Evolutionary conservation across 1,140 invertebrate genomes (phyloP), one percentile per base, ranked within the genome.

Genomic region (Stegodyphus mimosarum): DNA sequence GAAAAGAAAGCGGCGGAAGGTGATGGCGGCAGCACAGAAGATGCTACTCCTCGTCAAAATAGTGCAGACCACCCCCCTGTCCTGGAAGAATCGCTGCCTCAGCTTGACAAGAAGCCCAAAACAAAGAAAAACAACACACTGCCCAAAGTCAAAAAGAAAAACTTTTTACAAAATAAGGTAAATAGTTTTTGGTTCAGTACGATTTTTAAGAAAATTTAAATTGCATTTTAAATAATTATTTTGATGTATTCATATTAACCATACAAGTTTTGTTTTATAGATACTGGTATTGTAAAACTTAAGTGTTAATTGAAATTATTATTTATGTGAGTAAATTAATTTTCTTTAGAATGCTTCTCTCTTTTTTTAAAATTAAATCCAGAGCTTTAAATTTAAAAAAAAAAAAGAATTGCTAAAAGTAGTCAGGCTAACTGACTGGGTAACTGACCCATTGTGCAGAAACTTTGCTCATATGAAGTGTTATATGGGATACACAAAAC

Each of bases 61-160:
- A 83, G 6, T 51, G 50, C 49, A 7, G 81, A 84, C 52, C 60
- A 84, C 49, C 81, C 81, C 0, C 81, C 81, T 55, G 81, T 84
- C 5, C 64, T 84, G 63, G 81, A 84, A 70, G 81, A 84, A 17
- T 76, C 81, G 10, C 4, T 74, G 17, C 81, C 81, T 11, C 60
- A 75, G 15, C 55, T 76, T 11, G 72, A 84, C 6, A 84, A 84
- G 81, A 84, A 84, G 52, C 72, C 72, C 64, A 84, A 84, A 51
- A 52, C 52, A 1, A 84, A 84, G 66, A 75, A 76, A 48, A 83
- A 83, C 63, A 84, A 84, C 64, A 75, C 73, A 84, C 52, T 84
- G 50, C 81, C 81, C 49, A 84, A 84, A 63, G 81, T 84, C 17
- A 84, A 76, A 49, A 84, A 84, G 81, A 84, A 84, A 84, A 53